Evolutionary conservation across 2,888 invertebrate species (phyloP), one percentile per base, ranked within the genome.

Genomic region (Exocentrus adspersus): DNA sequence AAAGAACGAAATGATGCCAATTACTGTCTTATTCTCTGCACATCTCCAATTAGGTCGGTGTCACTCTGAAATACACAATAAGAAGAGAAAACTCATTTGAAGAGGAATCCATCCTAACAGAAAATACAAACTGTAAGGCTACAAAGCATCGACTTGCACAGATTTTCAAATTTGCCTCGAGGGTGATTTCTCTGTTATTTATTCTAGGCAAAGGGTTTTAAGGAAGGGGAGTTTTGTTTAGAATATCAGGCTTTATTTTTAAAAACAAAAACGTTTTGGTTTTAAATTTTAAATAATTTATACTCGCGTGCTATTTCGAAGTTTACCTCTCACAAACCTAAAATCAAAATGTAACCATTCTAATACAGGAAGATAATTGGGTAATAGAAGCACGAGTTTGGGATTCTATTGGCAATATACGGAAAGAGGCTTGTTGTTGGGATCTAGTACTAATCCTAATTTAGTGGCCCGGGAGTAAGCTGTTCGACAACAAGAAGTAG

Each of bases 301-400:
- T n/a, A n/a, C n/a, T n/a, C n/a, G n/a, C n/a, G n/a, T n/a, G n/a
- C n/a, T n/a, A n/a, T n/a, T n/a, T n/a, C n/a, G n/a, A n/a, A n/a
- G n/a, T n/a, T n/a, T n/a, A n/a, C n/a, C n/a, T n/a, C n/a, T n/a
- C n/a, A n/a, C n/a, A n/a, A 24, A 24, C 24, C 24, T 24, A 37
- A 37, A 37, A 37, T 9, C n/a, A 37, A 37, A 37, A n/a, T 37
- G 37, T 37, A 2, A 16, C 20, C 19, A 43, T 16, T 43, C 17
- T 19, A 43, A 43, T 43, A 43, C 43, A 43, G 43, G n/a, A 43
- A 43, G 19, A 17, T 43, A 43, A 43, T 43, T 20, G 43, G 20
- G 43, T 20, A 19, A 43, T 43, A 19, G 43, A 17, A 20, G 20
- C 20, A 43, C 20, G 20, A 12, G 43, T 17, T 43, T 20, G 16